Evolutionary conservation across 2,113 vertebrate species (phyloP), one percentile per base, ranked within the genome.

Genomic region (Nothobranchius furzeri): DNA sequence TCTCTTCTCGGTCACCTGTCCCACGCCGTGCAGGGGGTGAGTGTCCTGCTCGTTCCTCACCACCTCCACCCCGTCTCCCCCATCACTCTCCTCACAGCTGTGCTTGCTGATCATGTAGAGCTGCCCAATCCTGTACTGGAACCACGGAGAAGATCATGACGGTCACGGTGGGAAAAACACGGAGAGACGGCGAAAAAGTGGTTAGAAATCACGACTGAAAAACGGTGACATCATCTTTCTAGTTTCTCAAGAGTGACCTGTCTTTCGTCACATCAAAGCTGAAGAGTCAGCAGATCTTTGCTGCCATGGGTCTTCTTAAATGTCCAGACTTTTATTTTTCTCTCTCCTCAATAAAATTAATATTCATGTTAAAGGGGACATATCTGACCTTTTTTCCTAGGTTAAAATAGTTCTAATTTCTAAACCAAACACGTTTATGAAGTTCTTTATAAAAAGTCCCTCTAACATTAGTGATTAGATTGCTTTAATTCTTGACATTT

Each of bases 71-170:
- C 96, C 95, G 71, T 96, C 95, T 0, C 96, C 95, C 35, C 93
- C 93, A 17, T 91, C 92, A 0, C 95, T 96, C 92, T 97, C 94
- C 90, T 96, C 95, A 59, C 93, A 94, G 78, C 95, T 95, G 92
- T 96, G 95, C 82, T 96, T 97, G 78, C 93, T 97, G 94, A 97
- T 96, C 92, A 95, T 97, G 82, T 97, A 97, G 70, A 96, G 92
- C 91, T 97, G 95, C 17, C 96, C 95, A 6, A 96, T 94, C 54
- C 88, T 93, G 78, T 96, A 96, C 92, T 93, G 85, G 51, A 84
- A 52, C 42, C 57, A 20, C 35, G 46, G 58, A 77, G 59, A 64
- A 13, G 49, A 64, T 64, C 59, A 5, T 45, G 59, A 51, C 20
- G 9, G 45, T 24, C 11, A 14, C 17, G 37, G 47, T 20, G 7